phyloP scores from a whole-genome alignment of 2,888 invertebrate species.

The Xestia c-nigrum region DNA sequence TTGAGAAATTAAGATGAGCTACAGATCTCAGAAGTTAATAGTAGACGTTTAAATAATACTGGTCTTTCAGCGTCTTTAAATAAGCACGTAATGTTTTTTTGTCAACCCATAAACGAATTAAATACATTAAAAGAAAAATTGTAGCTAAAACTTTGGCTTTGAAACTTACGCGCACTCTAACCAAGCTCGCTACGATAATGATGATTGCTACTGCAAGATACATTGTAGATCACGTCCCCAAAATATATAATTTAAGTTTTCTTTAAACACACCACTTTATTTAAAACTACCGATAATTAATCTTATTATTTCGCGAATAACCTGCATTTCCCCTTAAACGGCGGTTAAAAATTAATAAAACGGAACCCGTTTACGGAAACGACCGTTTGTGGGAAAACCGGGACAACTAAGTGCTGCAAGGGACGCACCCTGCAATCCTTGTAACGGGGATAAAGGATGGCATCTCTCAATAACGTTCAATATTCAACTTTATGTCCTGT shows the following conservation, averaged over 20 bases:
- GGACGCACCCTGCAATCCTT: slow-evolving; percentile 47
- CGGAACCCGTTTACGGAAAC: background rate
- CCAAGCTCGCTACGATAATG: slow-evolving; percentile 85
- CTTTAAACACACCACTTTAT: slow-evolving; percentile 5
- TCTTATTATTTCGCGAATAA: background rate
- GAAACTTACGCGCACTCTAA: slow-evolving; percentile 85
- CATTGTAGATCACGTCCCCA: slow-evolving; percentile 69
- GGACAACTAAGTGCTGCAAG: slow-evolving; percentile 30
- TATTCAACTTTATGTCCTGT: slow-evolving; percentile 31
- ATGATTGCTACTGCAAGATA: slow-evolving; percentile 87
- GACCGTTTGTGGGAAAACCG: background rate
- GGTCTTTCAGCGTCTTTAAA: background rate
- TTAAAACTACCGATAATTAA: background rate
- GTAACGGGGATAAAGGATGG: slow-evolving; percentile 28
- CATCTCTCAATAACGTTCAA: slow-evolving; percentile 20
- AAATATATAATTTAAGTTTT: slow-evolving; percentile 27
- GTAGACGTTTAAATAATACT: background rate
- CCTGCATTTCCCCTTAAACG: background rate
- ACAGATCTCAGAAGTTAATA: background rate
- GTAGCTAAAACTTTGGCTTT: background rate
- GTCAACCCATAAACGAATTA: background rate
- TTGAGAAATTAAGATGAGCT: background rate
- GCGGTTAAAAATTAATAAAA: background rate
- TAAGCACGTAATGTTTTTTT: background rate
- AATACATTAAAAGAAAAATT: background rate